Base-by-base conservation (phyloP, 2,113 vertebrate species). In the Poecile atricapillus region DNA sequence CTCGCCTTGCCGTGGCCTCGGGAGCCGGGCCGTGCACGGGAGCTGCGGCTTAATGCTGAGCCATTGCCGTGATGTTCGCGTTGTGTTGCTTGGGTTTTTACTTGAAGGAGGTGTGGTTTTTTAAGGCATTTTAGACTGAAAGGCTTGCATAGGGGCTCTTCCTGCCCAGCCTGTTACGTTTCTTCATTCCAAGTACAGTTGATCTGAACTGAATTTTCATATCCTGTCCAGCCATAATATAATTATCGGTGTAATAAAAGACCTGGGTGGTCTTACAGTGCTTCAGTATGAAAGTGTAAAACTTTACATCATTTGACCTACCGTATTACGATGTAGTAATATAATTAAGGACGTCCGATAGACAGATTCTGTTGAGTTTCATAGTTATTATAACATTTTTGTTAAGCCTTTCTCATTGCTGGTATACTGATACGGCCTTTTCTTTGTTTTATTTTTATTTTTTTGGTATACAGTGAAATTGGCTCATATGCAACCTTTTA, bases 1-100 rank as follows among this genome's bases (percentile, higher is more conserved):
- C 7, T 31, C 35, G 13, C 60, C 71, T 2, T 2, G 0, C 37
- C 13, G 11, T 4, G 1, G 0, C 5, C 43, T 3, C 1, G 56
- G 41, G 16, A 46, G 49, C 59, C 41, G 4, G 0, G 7, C 19
- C 2, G 0, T 2, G 71, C 22, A 1, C 2, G 21, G 12, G 22
- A 35, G 37, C 28, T 11, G 8, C 6, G 16, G 0, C 5, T 0
- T 6, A 5, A 0, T 10, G 53, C 49, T 22, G 3, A 10, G 14
- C 31, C 8, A 0, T 8, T 24, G 13, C 7, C 27, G 0, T 28
- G 6, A 0, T 24, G 23, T 8, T 62, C 19, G 9, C 17, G 8
- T 8, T 56, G 31, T 41, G 25, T 8, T 35, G 0, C 15, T 33
- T 18, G 1, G 33, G 1, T 12, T 64, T 20, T 39, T 19, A 30